Evolutionary conservation across 2,113 vertebrate species (phyloP), one percentile per base, ranked within the genome.

Genomic region (Salvator merianae): DNA sequence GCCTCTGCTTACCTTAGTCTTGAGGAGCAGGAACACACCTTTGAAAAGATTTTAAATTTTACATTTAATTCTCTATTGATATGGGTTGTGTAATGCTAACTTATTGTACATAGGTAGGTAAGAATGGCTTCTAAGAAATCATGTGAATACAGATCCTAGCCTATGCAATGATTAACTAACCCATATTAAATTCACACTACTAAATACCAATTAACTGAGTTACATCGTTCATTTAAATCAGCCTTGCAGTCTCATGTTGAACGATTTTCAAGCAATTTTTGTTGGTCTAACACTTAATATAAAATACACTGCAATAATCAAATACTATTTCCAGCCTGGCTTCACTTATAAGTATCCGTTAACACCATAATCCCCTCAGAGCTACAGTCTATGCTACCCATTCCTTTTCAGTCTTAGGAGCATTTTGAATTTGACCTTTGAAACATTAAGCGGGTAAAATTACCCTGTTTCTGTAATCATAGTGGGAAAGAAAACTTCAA

Each of bases 341-440:
- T 74, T 82, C 70, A 82, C 40, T 24, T 81, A 72, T 66, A 79
- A 79, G 78, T 14, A 68, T 79, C 32, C 32, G 16, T 73, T 73
- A 82, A 82, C 34, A 82, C 81, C 34, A 82, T 63, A 82, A 82
- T 74, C 70, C 81, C 81, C 18, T 73, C 53, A 63, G 53, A 82
- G 53, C 16, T 63, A 63, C 81, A 73, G 43, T 82, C 81, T 71
- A 73, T 62, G 69, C 62, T 82, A 71, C 26, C 80, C 53, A 73
- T 73, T 62, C 70, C 59, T 82, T 82, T 73, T 73, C 28, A 82
- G 70, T 63, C 36, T 73, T 73, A 63, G 81, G 16, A 59, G 18
- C 53, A 73, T 73, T 82, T 55, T 82, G 36, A 53, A 43, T 43
- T 63, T 73, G 70, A 74, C 55, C 36, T 71, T 63, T 74, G 55